These are phyloP conservation scores for Polyommatus icarus DNA, from an alignment of 2,888 invertebrate genomes.

Conservation along the genomic window DNA sequence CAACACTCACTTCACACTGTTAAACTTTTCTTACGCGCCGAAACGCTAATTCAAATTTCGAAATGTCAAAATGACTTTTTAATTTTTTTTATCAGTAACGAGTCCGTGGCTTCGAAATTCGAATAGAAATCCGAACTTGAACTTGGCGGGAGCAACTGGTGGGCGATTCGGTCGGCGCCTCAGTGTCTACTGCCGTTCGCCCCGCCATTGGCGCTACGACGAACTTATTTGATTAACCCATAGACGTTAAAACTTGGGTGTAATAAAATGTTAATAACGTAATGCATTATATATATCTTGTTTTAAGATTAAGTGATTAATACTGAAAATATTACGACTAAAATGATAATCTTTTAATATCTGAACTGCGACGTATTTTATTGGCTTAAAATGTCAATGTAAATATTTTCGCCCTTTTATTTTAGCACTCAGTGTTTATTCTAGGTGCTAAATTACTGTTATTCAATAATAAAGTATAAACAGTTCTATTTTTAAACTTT, in stretches of 20 bases:
- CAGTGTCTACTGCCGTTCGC: slow-evolving; percentile 45
- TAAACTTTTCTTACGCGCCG: not conserved
- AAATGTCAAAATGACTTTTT: not conserved
- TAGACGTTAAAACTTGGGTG: slow-evolving; percentile 3
- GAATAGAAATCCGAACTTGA: slow-evolving; percentile 42
- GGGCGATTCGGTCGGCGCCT: slow-evolving; percentile 46
- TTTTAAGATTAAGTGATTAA: not conserved
- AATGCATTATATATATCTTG: not conserved
- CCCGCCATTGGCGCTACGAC: slow-evolving; percentile 23
- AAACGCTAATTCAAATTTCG: not conserved
- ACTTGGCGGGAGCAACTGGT: slow-evolving; percentile 45
- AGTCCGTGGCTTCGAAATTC: not conserved
- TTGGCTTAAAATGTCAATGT: too few relatives aligned
- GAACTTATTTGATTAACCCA: slow-evolving; percentile 23
- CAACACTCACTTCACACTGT: not conserved
- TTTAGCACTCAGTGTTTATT: too few relatives aligned
- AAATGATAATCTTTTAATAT: not conserved
- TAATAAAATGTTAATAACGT: not conserved
- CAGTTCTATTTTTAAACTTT: too few relatives aligned
- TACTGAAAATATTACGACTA: not conserved
- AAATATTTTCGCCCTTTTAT: too few relatives aligned
- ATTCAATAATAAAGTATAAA: too few relatives aligned
- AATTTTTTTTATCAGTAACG: not conserved
- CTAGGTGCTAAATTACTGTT: too few relatives aligned
- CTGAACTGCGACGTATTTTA: not conserved